Conservation (phyloP, 2,113 vertebrate genomes). For the Harpagus bidentatus region DNA sequence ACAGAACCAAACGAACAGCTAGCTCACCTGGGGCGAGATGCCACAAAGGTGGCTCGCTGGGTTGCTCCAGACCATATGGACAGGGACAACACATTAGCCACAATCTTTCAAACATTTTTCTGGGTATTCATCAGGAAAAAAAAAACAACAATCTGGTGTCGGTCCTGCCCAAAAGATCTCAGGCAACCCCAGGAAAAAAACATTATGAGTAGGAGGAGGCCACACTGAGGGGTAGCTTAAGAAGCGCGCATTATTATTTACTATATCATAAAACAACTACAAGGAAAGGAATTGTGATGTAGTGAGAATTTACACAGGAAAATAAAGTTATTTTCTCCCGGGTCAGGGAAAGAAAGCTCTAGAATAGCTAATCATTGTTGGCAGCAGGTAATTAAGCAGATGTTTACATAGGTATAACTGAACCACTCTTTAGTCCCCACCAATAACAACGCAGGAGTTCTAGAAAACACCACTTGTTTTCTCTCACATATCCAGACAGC, state of each 20-base stretch:
- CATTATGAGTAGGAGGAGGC: neutral
- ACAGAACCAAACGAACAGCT: neutral
- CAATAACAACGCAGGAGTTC: neutral
- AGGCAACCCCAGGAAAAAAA: neutral
- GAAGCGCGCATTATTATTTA: neutral
- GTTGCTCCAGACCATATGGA: neutral
- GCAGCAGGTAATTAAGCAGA: neutral
- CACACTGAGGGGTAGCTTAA: neutral
- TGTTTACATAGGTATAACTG: neutral
- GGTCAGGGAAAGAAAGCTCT: neutral
- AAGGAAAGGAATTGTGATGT: neutral
- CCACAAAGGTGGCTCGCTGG: neutral
- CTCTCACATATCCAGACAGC: too few species aligned
- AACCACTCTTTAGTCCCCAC: neutral
- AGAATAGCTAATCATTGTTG: neutral
- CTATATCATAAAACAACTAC: neutral
- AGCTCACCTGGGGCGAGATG: too few species aligned
- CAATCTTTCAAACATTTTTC: neutral
- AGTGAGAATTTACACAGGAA: neutral
- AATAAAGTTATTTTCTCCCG: neutral
- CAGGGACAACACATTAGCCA: neutral
- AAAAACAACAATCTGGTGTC: fast-evolving
- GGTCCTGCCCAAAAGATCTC: neutral
- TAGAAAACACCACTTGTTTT: neutral
- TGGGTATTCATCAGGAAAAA: neutral